phyloP scores from a whole-genome alignment of 37 sponge, comb jelly and placozoan genomes.

The Aplysina aerophoba region DNA sequence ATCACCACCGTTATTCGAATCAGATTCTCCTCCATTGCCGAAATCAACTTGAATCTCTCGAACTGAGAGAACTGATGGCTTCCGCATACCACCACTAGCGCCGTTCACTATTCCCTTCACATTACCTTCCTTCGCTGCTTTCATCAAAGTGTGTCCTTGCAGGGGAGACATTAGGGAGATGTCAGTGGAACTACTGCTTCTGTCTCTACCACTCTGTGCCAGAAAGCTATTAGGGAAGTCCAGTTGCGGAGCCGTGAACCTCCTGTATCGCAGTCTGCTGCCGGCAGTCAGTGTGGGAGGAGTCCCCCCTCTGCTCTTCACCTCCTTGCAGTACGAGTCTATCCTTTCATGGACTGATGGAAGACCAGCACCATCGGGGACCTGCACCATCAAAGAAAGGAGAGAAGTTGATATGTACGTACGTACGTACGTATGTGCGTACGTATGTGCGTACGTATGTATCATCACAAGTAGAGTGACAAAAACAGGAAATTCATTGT shows the following conservation, averaged over 20 bases:
- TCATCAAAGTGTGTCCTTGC: too few species aligned
- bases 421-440: not conserved
- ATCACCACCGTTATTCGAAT: too few species aligned
- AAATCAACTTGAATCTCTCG: too few species aligned
- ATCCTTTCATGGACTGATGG: not conserved
- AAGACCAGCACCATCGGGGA: not conserved
- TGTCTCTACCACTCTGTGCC: too few species aligned
- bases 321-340: not conserved
- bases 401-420: not conserved
- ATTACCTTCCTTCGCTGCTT: too few species aligned
- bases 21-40: too few species aligned
- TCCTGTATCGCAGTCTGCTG: not conserved
- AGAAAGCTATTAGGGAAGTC: not conserved
- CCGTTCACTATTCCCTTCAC: too few species aligned
- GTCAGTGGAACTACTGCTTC: too few species aligned
- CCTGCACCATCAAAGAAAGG: not conserved
- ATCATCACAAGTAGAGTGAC: too few species aligned
- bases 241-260: not conserved
- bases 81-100: too few species aligned
- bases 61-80: too few species aligned
- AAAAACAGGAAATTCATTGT: not conserved
- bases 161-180: too few species aligned
- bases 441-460: slow-evolving; percentile 22
- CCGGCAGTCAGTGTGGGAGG: not conserved
- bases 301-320: slow-evolving; percentile 11